phyloP scores from a whole-genome alignment of 2,888 invertebrate genomes.

The Erpobdella octoculata region DNA sequence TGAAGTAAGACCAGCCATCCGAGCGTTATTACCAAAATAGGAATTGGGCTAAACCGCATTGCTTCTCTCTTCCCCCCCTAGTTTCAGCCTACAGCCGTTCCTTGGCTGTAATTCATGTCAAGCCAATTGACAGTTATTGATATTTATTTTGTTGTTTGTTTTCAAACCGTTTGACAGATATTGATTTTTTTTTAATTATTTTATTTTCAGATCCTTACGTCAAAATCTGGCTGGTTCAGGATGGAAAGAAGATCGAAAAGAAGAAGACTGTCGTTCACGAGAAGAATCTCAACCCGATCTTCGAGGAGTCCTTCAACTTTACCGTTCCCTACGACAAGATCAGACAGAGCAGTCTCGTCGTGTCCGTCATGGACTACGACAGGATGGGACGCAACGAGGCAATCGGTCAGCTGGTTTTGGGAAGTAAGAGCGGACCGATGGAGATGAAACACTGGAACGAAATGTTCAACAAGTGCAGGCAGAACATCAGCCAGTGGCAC shows the following conservation, averaged over 20 bases:
- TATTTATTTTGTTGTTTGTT: background rate
- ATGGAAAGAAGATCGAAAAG: constrained; percentile 86
- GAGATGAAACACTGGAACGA: constrained; percentile 97
- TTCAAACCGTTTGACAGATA: background rate
- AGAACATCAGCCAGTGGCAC: constrained; percentile 93
- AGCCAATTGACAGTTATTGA: background rate
- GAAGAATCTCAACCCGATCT: constrained; percentile 79
- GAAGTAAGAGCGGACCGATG: constrained; percentile 71
- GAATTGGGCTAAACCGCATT: no score
- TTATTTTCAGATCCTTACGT: constrained; percentile 81
- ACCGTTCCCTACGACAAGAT: constrained; percentile 95
- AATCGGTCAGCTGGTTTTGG: constrained; percentile 53
- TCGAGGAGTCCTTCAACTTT: constrained; percentile 90
- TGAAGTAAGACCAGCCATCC: no score
- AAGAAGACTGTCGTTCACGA: constrained; percentile 72
- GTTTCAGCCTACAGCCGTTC: no score
- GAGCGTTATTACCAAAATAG: no score
- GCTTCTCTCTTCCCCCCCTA: no score
- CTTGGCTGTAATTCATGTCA: no score
- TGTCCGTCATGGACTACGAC: constrained; percentile 94
- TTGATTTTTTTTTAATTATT: background rate
- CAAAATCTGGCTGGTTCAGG: constrained; percentile 90
- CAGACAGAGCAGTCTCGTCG: constrained; percentile 81
- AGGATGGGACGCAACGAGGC: constrained; percentile 69
- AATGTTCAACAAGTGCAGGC: constrained; percentile 91